Conservation (phyloP, 2,888 invertebrate genomes). For the Lagria hirta region DNA sequence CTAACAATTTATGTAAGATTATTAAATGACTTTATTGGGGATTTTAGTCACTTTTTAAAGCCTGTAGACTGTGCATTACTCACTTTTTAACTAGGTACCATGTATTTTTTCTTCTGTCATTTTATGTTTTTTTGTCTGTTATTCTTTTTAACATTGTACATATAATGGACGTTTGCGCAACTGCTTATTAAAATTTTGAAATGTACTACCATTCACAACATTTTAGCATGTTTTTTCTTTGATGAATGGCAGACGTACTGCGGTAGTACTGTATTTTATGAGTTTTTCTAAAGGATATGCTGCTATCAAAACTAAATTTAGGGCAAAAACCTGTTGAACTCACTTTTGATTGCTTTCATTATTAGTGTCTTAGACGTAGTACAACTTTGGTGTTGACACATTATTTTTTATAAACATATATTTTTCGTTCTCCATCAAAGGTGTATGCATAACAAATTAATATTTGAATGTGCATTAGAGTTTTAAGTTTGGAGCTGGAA, state of each 20-base stretch:
- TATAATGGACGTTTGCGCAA: slow-evolving; percentile 13
- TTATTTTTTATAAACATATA: too few relatives aligned
- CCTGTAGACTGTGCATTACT: slow-evolving; percentile 44
- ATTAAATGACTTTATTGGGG: slow-evolving; percentile 32
- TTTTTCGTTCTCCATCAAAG: too few relatives aligned
- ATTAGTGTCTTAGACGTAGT: too few relatives aligned
- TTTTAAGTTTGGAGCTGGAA: too few relatives aligned
- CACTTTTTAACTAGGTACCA: slow-evolving; percentile 28
- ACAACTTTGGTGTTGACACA: too few relatives aligned
- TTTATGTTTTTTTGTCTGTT: slow-evolving; percentile 13
- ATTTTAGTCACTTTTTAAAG: slow-evolving; percentile 40
- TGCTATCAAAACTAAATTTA: slow-evolving; percentile 33
- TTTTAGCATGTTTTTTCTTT: slow-evolving; percentile 9
- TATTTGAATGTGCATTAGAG: too few relatives aligned
- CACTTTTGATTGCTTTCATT: too few relatives aligned
- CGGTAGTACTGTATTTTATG: slow-evolving; percentile 8
- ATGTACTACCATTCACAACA: slow-evolving; percentile 12
- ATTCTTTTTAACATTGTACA: slow-evolving; percentile 21
- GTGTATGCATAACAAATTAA: too few relatives aligned
- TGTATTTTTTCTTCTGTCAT: slow-evolving; percentile 17
- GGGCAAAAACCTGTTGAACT: too few relatives aligned
- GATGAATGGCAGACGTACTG: slow-evolving; percentile 10
- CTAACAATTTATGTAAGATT: slow-evolving; percentile 35
- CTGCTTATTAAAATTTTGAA: slow-evolving; percentile 9
- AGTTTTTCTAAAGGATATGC: slow-evolving; percentile 12